Conservation (phyloP, 2,113 vertebrate species). For the Upupa epops region DNA sequence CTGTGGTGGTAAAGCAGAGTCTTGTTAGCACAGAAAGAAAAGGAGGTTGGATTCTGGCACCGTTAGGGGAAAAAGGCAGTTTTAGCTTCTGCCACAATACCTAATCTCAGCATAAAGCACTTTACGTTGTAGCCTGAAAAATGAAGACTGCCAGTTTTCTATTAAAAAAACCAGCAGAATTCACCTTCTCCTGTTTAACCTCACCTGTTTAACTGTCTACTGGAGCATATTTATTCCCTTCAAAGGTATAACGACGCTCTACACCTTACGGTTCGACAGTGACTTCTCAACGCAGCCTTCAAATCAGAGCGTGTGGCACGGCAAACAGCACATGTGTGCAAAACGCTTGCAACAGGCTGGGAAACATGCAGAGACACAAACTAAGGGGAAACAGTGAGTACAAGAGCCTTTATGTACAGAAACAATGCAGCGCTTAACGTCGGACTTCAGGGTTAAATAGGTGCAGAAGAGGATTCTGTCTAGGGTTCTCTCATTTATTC, state of each 20-base stretch:
- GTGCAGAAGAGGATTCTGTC: not conserved
- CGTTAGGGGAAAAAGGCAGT: conserved; percentile 83
- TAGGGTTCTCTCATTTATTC: conserved; percentile 12
- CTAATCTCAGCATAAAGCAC: conserved; percentile 89
- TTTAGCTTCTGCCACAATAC: conserved; percentile 91
- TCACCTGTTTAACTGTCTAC: conserved; percentile 79
- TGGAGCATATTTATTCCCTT: conserved; percentile 67
- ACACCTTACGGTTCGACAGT: conserved; percentile 44
- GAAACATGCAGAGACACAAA: conserved; percentile 32
- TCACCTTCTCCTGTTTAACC: conserved; percentile 83
- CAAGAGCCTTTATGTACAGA: not conserved
- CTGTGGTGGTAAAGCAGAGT: conserved; percentile 85
- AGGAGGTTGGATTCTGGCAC: conserved; percentile 87
- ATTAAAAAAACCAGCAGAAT: conserved; percentile 76
- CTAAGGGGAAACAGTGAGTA: not conserved
- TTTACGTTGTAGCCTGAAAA: conserved; percentile 82
- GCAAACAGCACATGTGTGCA: conserved; percentile 22
- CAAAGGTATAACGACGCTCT: conserved; percentile 52
- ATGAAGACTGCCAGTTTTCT: conserved; percentile 81
- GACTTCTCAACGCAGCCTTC: conserved; percentile 51
- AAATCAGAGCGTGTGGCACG: not conserved
- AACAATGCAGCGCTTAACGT: conserved; percentile 31
- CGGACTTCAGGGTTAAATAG: not conserved
- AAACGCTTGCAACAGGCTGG: not conserved
- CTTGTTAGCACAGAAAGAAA: conserved; percentile 89